A percentile compares a stretch with the other conserved stretches of the same genome.
Evolutionary conservation across 2,888 invertebrate genomes (phyloP).

Genomic region (Hedychridium roseum): DNA sequence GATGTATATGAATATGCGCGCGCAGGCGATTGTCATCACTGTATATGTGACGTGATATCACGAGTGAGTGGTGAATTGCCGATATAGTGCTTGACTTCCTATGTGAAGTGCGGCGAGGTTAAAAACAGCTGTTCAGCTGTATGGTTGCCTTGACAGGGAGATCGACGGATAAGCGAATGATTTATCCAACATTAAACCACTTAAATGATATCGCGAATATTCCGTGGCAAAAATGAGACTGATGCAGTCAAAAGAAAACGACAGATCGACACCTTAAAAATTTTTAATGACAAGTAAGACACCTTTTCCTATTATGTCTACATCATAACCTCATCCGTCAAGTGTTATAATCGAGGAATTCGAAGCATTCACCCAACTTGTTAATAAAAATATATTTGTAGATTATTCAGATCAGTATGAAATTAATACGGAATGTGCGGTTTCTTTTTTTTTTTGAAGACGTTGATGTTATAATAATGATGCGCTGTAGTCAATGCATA

Average conservation of each 20-base stretch:
- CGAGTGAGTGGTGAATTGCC: no score
- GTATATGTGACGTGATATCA: no score
- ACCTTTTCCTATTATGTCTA: slow-evolving; percentile 21
- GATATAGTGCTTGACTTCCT: background rate
- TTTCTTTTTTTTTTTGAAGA: no score
- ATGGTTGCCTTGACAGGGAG: slow-evolving; percentile 53
- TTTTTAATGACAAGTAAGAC: slow-evolving; percentile 81
- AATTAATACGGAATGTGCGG: no score
- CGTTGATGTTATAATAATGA: no score
- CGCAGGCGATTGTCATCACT: no score
- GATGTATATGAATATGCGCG: no score
- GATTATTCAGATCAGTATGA: no score
- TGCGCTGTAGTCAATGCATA: no score
- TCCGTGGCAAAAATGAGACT: slow-evolving; percentile 62
- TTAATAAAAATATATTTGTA: no score
- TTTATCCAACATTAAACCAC: slow-evolving; percentile 54
- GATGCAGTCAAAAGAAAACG: slow-evolving; percentile 68
- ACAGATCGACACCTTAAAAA: slow-evolving; percentile 83
- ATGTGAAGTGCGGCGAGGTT: slow-evolving; percentile 2
- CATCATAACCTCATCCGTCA: slow-evolving; percentile 28
- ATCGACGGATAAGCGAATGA: slow-evolving; percentile 59
- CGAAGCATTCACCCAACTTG: no score
- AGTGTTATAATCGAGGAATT: no score
- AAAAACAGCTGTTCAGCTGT: slow-evolving; percentile 50
- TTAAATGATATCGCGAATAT: slow-evolving; percentile 64